Base-by-base conservation (phyloP, 2,888 invertebrate genomes). In the Synergus laeviventris region DNA sequence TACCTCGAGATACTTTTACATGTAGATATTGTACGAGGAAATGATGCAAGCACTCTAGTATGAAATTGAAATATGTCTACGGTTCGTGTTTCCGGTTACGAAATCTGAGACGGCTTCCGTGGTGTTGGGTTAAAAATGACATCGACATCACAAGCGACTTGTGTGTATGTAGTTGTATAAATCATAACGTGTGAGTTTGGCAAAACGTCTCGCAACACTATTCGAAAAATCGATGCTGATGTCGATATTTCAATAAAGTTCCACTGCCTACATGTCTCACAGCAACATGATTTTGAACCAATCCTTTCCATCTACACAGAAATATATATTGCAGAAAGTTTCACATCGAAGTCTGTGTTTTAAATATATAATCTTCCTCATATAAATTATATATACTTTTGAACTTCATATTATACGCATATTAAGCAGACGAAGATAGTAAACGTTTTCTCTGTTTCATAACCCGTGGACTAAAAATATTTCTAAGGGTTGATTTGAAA, bases 1-100 rank as follows among this genome's bases (percentile, higher is more conserved):
- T 87, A 78, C 73, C 49, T 56, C 45, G 56, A 86, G 86, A 88
- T 86, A 84, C 83, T 84, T 85, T 84, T 84, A 81, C 82, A 84
- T 81, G 78, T 81, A 75, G 75, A 79, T 39, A 62, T 62, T 62
- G 62, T 62, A 16, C 11, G 78, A 82, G 81, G 79, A 86, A 87
- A 87, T 86, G 87, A 86, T 85, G 84, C 81, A 83, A 76, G 84
- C 86, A 81, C 81, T 85, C 87, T 85, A 81, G 82, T 86, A 86
- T 87, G 86, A 88, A 88, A 88, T 88, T 88, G 88, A 88, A 88
- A 87, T 86, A 84, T 85, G 85, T 84, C 85, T 82, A 81, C 82
- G 86, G 86, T 86, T 86, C 85, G 84, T 83, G 74, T 38, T 39
- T 62, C 62, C 62, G 62, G 39, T 62, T 62, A 39, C 62, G 39